Base-by-base conservation (phyloP, 2,888 invertebrate genomes). In the Antheraea yamamai region DNA sequence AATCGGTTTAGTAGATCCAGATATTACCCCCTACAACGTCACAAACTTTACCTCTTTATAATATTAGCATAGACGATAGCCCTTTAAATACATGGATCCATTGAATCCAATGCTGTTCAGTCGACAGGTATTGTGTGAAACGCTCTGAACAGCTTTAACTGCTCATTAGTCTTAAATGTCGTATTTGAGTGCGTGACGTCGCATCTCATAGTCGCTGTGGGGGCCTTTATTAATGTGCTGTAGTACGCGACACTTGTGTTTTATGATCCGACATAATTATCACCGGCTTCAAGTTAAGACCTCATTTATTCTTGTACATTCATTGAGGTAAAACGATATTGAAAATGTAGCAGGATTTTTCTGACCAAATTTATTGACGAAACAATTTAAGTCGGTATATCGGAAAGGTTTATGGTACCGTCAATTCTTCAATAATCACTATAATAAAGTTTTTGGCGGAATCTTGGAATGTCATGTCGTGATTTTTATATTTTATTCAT, bases 151-250 rank as follows among this genome's bases (percentile, higher is more conserved):
- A 20, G 26, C 68, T 68, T 68, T 12, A 39, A 39, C 20, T 35
- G 39, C 70, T 73, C 73, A 26, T 73, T 73, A 73, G 66, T 64
- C 20, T 64, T 64, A 47, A 47, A 64, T 20, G 30, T 4, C 73
- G 55, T 58, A 58, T 58, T 61, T 58, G 47, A 51, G 72, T 35
- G 52, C 80, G 80, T 80, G 84, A 77, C 81, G 66, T 35, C 30
- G 84, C 83, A 82, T 81, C 64, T 30, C 81, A 81, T 81, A 80
- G 73, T 58, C 39, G 39, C 39, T 39, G 70, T n/a, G 39, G 70
- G 68, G 70, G 39, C 39, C 39, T 70, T 70, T 39, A 70, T 70
- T 70, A 70, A 39, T 70, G 70, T 70, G 70, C 70, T 39, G n/a
- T 70, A 70, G 39, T 20, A 10, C 20, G 39, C 70, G 23, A 39